Evolutionary conservation across 1,140 invertebrate species (phyloP).

Genomic region (Teleopsis dalmanni): DNA sequence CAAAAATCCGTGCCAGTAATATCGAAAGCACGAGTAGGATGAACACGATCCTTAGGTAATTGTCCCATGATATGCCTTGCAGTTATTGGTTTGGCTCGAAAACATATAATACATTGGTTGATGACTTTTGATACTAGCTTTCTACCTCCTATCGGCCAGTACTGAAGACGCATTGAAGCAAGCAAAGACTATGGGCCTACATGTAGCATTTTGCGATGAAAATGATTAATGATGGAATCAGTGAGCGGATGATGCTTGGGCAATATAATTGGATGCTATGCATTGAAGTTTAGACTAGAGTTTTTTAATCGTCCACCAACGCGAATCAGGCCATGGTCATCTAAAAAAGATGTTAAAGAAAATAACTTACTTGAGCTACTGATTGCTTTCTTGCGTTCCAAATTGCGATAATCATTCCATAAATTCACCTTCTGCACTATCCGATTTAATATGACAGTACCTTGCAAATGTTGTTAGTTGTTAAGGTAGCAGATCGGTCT

Average conservation of each 20-base stretch:
- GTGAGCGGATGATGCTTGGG: neutral
- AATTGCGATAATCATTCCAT: neutral
- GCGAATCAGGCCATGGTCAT: neutral
- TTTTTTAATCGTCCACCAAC: no score
- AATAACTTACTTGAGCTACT: neutral
- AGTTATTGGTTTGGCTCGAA: neutral
- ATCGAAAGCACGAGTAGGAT: no score
- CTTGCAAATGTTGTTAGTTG: neutral
- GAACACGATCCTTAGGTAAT: slow-evolving; percentile 6
- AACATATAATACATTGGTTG: no score
- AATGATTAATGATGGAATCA: neutral
- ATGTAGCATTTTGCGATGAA: neutral
- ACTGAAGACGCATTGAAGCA: neutral
- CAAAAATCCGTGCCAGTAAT: no score
- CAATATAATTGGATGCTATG: neutral
- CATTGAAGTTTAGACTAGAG: neutral
- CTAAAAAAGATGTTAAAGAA: neutral
- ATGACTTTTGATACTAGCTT: no score
- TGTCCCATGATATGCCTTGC: slow-evolving; percentile 5
- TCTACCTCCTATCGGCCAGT: no score
- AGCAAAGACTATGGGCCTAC: neutral
- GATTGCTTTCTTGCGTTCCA: neutral
- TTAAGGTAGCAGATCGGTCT: neutral
- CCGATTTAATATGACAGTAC: neutral
- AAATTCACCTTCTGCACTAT: neutral